phyloP scores from a whole-genome alignment of 2,113 vertebrate genomes.

The Dipodomys merriami region DNA sequence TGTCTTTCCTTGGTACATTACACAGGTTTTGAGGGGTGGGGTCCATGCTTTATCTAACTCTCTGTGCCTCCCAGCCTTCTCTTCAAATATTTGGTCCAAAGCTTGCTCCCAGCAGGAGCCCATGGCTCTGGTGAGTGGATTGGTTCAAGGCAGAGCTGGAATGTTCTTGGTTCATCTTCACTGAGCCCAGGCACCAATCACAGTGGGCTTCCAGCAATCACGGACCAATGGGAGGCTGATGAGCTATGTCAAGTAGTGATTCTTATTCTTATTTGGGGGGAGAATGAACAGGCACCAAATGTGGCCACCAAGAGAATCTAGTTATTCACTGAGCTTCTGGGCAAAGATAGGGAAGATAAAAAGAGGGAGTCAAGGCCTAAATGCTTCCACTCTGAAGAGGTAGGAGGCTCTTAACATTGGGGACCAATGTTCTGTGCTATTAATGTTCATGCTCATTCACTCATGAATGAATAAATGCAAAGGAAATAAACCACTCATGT shows the following conservation, averaged over 20 bases:
- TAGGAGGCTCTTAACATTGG: background rate
- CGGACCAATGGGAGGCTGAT: background rate
- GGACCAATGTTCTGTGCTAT: background rate
- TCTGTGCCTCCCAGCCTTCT: background rate
- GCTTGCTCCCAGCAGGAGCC: background rate
- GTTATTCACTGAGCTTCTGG: background rate
- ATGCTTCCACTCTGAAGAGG: too few relatives aligned
- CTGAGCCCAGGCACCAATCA: background rate
- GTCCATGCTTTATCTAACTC: fast-evolving
- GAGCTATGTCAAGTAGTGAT: background rate
- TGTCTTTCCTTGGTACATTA: background rate
- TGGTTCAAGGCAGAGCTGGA: background rate
- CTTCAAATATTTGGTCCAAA: background rate
- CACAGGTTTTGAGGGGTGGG: background rate
- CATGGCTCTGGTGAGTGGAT: background rate
- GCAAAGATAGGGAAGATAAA: background rate
- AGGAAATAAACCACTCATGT: background rate
- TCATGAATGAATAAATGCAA: background rate
- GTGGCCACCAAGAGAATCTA: background rate
- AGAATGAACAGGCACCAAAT: background rate
- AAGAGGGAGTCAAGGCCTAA: background rate
- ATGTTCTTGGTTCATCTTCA: background rate
- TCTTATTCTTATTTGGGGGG: background rate
- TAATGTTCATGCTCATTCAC: background rate
- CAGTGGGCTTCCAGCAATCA: background rate